phyloP scores from a whole-genome alignment of 1,140 invertebrate species.

The Bathynomus jamesi region DNA sequence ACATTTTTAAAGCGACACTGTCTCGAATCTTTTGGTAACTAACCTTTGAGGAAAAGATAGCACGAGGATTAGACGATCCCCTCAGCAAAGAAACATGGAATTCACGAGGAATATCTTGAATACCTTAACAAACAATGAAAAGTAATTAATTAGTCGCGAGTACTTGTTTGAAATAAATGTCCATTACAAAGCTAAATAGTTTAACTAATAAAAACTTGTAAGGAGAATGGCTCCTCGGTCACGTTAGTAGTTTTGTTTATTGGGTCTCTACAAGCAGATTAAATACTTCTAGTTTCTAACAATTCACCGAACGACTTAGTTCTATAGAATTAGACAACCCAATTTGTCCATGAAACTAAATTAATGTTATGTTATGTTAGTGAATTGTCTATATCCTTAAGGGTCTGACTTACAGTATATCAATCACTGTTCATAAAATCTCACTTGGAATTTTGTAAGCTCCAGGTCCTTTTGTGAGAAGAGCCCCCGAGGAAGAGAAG shows the following conservation, averaged over 20 bases:
- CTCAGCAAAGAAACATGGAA: conserved; percentile 89
- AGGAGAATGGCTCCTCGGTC: neutral
- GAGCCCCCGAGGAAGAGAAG: conserved; percentile 68
- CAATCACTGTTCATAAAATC: too few relatives aligned
- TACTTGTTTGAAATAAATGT: neutral
- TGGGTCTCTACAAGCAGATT: neutral
- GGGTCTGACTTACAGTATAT: too few relatives aligned
- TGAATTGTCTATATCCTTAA: too few relatives aligned
- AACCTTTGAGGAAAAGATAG: conserved; percentile 85
- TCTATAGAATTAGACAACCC: too few relatives aligned
- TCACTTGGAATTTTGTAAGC: conserved; percentile 87
- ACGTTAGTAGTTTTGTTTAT: neutral
- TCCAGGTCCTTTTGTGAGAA: conserved; percentile 79
- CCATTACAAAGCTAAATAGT: neutral
- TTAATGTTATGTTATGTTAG: too few relatives aligned
- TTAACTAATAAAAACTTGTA: neutral
- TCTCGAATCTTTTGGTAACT: too few relatives aligned
- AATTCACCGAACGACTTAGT: neutral
- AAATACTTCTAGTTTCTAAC: neutral
- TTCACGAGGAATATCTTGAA: conserved; percentile 55
- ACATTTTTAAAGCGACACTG: too few relatives aligned
- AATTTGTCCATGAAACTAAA: too few relatives aligned
- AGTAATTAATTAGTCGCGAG: neutral
- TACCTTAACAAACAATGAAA: conserved; percentile 10
- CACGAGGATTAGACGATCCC: conserved; percentile 74